phyloP scores from a whole-genome alignment of 2,113 vertebrate species.

The Xerus inauris region DNA sequence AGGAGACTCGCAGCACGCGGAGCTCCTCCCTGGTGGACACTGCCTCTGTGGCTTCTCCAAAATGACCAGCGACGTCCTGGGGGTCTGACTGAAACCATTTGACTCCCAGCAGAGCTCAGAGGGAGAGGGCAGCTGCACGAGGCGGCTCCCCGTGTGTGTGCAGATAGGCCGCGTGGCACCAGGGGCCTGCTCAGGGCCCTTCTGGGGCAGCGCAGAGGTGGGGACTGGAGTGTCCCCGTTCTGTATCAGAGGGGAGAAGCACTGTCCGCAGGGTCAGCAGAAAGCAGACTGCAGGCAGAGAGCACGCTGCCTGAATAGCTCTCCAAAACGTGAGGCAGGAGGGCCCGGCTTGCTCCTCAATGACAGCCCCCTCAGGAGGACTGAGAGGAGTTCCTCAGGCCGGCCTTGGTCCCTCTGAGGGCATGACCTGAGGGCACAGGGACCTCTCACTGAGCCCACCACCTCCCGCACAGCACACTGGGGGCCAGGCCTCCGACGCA shows the following conservation, averaged over 20 bases:
- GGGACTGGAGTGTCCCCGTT: background rate
- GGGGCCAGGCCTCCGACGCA: background rate
- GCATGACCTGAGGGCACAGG: no score
- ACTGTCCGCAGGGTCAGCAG: no score
- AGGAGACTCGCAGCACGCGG: no score
- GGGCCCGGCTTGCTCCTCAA: background rate
- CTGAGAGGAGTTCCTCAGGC: background rate
- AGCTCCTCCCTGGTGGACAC: accelerated
- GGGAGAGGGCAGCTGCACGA: accelerated
- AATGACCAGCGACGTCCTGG: accelerated
- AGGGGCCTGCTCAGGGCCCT: no score
- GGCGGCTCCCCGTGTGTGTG: accelerated
- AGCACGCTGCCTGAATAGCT: no score
- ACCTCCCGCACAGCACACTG: no score
- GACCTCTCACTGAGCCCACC: no score
- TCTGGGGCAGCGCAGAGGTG: background rate
- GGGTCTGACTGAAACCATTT: background rate
- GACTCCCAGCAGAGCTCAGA: background rate
- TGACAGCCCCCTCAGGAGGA: background rate
- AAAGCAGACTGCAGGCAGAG: no score
- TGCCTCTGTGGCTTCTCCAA: background rate
- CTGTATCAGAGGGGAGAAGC: background rate
- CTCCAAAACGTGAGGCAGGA: no score
- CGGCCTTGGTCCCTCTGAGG: background rate
- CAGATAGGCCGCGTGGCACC: accelerated